phyloP scores from a whole-genome alignment of 2,888 invertebrate genomes.

The Euplexia lucipara region DNA sequence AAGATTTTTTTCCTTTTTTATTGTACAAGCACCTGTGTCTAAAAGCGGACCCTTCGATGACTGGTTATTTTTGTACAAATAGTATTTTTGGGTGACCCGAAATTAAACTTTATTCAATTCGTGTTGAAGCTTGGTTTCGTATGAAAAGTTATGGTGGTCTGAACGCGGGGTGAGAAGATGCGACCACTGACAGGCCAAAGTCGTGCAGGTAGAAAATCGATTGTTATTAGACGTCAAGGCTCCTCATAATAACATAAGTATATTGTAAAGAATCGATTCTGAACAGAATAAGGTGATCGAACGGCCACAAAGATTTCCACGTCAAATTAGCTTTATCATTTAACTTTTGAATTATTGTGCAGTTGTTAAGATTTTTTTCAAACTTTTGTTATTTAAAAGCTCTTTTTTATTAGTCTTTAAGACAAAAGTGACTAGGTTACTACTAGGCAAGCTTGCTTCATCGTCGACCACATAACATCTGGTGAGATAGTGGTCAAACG shows the following conservation, averaged over 20 bases:
- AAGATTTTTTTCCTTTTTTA: constrained; percentile 72
- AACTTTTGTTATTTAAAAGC: not conserved
- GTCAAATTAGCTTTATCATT: constrained; percentile 72
- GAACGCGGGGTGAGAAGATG: constrained; percentile 80
- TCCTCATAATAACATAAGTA: constrained; percentile 75
- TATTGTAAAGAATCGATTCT: constrained; percentile 71
- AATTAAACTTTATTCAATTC: constrained; percentile 33
- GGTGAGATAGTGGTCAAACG: too few species aligned
- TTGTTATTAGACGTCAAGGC: constrained; percentile 80
- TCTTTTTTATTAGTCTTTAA: too few species aligned
- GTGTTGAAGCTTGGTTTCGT: constrained; percentile 19
- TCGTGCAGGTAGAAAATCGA: constrained; percentile 87
- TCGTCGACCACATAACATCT: too few species aligned
- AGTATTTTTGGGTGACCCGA: constrained; percentile 48
- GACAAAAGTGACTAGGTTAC: too few species aligned
- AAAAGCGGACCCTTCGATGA: constrained; percentile 79
- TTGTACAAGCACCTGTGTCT: constrained; percentile 83
- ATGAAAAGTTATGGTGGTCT: constrained; percentile 52
- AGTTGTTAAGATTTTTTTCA: constrained; percentile 42
- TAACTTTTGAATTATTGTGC: constrained; percentile 53
- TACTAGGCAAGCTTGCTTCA: too few species aligned
- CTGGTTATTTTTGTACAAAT: constrained; percentile 84
- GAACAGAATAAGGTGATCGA: constrained; percentile 61
- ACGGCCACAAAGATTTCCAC: constrained; percentile 66
- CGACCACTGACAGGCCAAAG: constrained; percentile 77